Base-by-base conservation (phyloP, 1,140 invertebrate genomes). In the Brachionus koreanus region DNA sequence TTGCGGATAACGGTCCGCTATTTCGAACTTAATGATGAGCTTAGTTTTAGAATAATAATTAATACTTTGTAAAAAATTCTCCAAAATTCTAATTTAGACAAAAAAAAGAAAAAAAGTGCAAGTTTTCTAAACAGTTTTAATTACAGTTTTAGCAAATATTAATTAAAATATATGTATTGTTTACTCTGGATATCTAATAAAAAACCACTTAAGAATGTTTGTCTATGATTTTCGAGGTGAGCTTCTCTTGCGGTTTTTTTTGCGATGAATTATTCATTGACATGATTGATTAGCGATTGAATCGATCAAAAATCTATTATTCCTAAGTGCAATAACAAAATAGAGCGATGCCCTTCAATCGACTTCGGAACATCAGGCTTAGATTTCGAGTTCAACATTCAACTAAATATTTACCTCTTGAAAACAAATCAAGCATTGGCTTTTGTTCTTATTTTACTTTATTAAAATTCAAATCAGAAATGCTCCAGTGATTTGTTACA, bases 231-330 rank as follows among this genome's bases (percentile, higher is more conserved):
- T 69, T 69, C 35, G 37, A 69, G 65, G 33, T 35, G 33, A 65
- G 63, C 25, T 65, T 10, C 33, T 37, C 37, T 72, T 46, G 19
- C 43, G 69, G 43, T 74, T 46, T 43, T 39, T n/a, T 39, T 69
- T 37, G 16, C 33, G n/a, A 16, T 74, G 23, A 74, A 74, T 74
- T 74, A 74, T 74, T 74, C 69, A 74, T 74, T 74, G 69, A 74
- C 69, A 74, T 74, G 69, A 74, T 74, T 74, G 69, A 74, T 74
- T 74, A 74, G 39, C 39, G 9, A 46, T 23, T 16, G 35, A 69
- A 74, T 74, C 69, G 42, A 74, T 74, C 69, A 72, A 72, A 72
- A 72, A 39, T 74, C 69, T 74, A 19, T 74, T 46, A 43, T 46
- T 46, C 43, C 43, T 74, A 19, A 74, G 42, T 46, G 23, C 13